A percentile compares a stretch with the other conserved stretches of the same genome.
Evolutionary conservation across 1,140 invertebrate genomes (phyloP).

Genomic region (Drosophila obscura): DNA sequence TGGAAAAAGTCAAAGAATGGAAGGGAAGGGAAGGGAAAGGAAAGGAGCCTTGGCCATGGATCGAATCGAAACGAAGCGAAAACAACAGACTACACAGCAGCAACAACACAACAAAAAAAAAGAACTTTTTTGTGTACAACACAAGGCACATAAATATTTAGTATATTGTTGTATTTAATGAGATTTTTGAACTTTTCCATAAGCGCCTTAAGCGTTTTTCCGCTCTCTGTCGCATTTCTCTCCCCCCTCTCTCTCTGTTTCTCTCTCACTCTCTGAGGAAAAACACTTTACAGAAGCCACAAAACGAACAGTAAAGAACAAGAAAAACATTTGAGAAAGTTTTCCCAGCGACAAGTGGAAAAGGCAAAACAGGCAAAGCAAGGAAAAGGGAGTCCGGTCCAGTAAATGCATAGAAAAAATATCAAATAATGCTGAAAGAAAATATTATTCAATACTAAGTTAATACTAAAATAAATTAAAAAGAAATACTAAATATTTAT

Average conservation of each 20-base stretch:
- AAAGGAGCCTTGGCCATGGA: no score
- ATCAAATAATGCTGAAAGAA: no score
- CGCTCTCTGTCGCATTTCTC: not conserved
- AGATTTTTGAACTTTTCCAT: slow-evolving; percentile 74
- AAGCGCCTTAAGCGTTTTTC: slow-evolving; percentile 60
- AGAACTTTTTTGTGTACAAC: slow-evolving; percentile 32
- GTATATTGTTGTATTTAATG: slow-evolving; percentile 73
- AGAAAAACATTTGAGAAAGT: slow-evolving; percentile 36
- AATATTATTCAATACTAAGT: no score
- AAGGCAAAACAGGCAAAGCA: slow-evolving; percentile 12
- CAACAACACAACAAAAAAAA: slow-evolving; percentile 50
- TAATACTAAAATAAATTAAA: no score
- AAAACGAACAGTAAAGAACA: slow-evolving; percentile 27
- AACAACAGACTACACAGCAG: slow-evolving; percentile 34
- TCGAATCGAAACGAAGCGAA: no score
- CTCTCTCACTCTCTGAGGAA: slow-evolving; percentile 3
- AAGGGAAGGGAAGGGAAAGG: slow-evolving; percentile 5
- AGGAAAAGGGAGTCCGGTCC: not conserved
- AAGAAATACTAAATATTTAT: no score
- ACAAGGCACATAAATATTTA: slow-evolving; percentile 66
- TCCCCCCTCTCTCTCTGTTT: no score
- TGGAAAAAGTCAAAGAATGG: slow-evolving; percentile 48
- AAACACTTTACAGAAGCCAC: slow-evolving; percentile 47
- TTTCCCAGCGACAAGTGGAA: slow-evolving; percentile 24
- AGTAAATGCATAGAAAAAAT: no score